Evolutionary conservation across 2,797 vertebrate genomes (phyloP).

Genomic region (Setipinna tenuifilis): DNA sequence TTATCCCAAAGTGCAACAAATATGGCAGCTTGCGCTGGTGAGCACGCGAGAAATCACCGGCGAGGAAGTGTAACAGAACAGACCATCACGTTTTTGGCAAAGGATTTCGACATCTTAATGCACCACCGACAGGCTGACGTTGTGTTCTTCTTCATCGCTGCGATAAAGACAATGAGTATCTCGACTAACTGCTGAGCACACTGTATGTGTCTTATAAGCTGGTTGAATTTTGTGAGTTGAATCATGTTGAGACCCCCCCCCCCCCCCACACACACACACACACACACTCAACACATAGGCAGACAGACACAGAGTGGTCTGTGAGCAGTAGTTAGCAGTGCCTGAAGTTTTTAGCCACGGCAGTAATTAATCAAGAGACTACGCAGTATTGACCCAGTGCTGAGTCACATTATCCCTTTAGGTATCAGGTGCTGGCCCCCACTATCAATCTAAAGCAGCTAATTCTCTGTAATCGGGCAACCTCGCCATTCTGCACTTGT

Average conservation of each 20-base stretch:
- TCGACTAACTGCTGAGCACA: background rate
- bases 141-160: background rate
- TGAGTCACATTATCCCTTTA: constrained; percentile 46
- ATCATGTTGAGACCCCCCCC: background rate
- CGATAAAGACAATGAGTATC: background rate
- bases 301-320: constrained; percentile 33
- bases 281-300: background rate
- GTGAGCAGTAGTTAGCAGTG: constrained; percentile 49
- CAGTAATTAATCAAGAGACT: constrained; percentile 44
- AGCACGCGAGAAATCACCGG: background rate
- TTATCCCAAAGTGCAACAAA: constrained; percentile 38
- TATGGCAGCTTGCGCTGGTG: background rate
- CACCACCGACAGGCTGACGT: background rate
- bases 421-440: constrained; percentile 27
- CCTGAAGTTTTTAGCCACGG: constrained; percentile 40
- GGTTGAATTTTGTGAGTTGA: background rate
- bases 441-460: constrained; percentile 53
- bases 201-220: background rate
- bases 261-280: too few relatives aligned
- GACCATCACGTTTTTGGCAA: background rate
- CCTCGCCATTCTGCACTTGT: constrained; percentile 32
- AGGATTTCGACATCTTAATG: constrained; percentile 8
- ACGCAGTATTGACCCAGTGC: constrained; percentile 42
- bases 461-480: constrained; percentile 48
- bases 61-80: background rate